These are phyloP conservation scores for Premnoplex brunnescens DNA, from an alignment of 2,797 vertebrate genomes.

Conservation along the genomic window DNA sequence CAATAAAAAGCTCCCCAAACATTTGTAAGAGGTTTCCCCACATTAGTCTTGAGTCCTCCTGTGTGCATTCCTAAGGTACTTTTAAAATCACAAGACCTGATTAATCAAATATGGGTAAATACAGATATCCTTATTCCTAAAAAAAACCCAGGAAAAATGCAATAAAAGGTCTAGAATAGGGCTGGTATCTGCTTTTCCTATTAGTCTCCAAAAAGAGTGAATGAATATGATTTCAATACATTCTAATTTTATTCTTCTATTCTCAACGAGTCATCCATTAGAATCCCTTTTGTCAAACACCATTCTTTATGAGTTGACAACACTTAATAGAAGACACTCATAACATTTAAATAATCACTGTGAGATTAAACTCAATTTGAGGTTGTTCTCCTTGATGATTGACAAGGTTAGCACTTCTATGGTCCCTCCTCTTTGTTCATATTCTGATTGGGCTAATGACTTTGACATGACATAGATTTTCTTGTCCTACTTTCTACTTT, in stretches of 20 bases:
- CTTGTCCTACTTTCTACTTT: slow-evolving; percentile 10
- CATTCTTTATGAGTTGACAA: neutral
- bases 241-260: neutral
- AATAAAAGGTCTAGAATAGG: neutral
- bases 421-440: neutral
- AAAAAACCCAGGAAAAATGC: neutral
- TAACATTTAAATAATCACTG: neutral
- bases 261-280: neutral
- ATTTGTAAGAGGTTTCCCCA: neutral
- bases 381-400: neutral
- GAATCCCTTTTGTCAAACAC: neutral
- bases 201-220: neutral
- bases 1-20: neutral
- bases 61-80: neutral
- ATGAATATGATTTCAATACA: neutral
- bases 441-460: slow-evolving; percentile 2
- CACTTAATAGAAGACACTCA: neutral
- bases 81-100: neutral
- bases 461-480: slow-evolving; percentile 1
- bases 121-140: neutral
- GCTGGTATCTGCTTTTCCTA: neutral
- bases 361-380: neutral
- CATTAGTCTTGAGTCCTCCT: neutral
- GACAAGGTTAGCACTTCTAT: neutral
- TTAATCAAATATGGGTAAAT: neutral